Percentiles rank a stretch among this genome's conserved stretches.
Evolutionary conservation across 2,113 vertebrate species (phyloP).

Genomic region (Zapus hudsonius): DNA sequence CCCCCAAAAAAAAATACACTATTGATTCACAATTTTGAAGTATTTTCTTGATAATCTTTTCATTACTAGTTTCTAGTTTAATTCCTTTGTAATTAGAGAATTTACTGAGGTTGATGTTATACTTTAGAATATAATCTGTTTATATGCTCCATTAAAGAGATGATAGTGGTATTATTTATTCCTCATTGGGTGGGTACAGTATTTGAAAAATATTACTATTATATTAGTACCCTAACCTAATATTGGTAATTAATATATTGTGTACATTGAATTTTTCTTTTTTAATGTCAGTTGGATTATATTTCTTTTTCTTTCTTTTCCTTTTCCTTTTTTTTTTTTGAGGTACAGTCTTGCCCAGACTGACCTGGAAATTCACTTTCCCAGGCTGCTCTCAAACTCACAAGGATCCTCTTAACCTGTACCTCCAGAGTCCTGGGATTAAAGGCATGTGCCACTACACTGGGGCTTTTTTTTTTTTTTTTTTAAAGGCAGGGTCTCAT

Average conservation of each 20-base stretch:
- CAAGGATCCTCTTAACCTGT: too few relatives aligned
- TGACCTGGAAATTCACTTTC: too few relatives aligned
- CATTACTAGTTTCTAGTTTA: constrained; percentile 34
- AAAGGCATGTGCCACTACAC: too few relatives aligned
- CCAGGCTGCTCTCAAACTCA: too few relatives aligned
- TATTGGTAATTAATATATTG: constrained; percentile 24
- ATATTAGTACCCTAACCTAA: background rate
- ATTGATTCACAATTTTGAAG: constrained; percentile 2
- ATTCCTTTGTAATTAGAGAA: background rate
- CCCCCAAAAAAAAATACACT: too few relatives aligned
- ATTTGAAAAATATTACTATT: background rate
- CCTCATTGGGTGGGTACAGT: background rate
- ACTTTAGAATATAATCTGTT: background rate
- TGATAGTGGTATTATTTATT: background rate
- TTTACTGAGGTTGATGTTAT: background rate
- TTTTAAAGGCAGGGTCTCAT: too few relatives aligned
- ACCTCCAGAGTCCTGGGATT: too few relatives aligned
- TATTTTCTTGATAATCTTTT: constrained; percentile 41
- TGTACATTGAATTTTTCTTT: background rate
- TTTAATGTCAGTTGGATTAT: background rate
- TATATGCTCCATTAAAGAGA: background rate
- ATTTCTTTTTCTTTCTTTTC: background rate
- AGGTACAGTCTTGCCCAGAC: too few relatives aligned
- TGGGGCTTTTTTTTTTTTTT: too few relatives aligned
- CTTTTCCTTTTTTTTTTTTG: background rate